Base-by-base conservation (phyloP, 2,888 invertebrate genomes). In the Eurytoma adleriae region DNA sequence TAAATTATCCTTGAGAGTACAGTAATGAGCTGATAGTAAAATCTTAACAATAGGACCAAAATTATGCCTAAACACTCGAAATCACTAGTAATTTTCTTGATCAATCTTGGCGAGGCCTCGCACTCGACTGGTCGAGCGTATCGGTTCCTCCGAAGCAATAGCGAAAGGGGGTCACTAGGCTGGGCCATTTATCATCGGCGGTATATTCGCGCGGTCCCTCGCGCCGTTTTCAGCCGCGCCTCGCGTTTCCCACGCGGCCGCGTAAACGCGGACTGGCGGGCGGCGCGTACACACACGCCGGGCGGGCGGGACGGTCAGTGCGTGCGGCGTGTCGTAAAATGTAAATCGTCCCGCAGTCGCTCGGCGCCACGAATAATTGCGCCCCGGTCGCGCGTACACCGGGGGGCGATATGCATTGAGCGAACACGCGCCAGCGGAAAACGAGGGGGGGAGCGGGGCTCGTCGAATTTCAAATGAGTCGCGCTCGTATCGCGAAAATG, bases 401-500 rank as follows among this genome's bases (percentile, higher is more conserved):
- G 40, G 40, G 40, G 57, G 54, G 66, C 70, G 50, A 68, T 69
- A 73, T 71, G 27, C 77, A 66, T 77, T 77, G 54, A 56, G 74
- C 80, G 77, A 79, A 77, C 76, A 75, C 75, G 78, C 71, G 69
- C 54, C 57, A 40, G 75, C 62, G 74, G 64, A n/a, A 67, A 74
- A 67, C 70, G 68, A 74, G 67, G 73, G 79, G 70, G 66, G 74
- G 71, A 13, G 70, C 54, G 50, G 67, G 48, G 56, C 74, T 75
- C 77, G 70, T 82, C 77, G 81, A 81, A 83, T 79, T 83, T 83
- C 80, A 82, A 82, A 83, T 83, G 81, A 82, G 78, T 27, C 57
- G 68, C 78, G 50, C 57, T 40, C 66, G 57, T 72, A 61, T 67
- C 62, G 71, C 70, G 77, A 56, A 69, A 75, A 75, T 75, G 67